Conservation (phyloP, 2,888 invertebrate genomes). For the Tetragnatha montana region DNA sequence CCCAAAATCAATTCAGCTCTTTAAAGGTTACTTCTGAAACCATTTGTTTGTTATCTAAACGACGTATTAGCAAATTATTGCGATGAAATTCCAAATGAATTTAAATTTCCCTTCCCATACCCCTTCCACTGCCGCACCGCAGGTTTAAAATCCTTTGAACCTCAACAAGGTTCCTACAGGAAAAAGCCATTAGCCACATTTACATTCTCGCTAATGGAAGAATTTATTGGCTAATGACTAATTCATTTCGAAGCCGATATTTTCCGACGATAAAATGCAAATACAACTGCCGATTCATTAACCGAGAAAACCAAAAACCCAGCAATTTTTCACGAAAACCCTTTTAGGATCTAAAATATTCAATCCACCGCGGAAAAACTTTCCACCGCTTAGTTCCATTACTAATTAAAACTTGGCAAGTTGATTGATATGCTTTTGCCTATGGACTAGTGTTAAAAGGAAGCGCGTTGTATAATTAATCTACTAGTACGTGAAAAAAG, state of each 20-base stretch:
- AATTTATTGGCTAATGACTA: conserved; percentile 29
- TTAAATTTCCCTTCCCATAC: background rate
- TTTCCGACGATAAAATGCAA: background rate
- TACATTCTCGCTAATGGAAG: background rate
- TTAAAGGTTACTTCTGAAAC: too few species aligned
- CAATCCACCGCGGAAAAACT: background rate
- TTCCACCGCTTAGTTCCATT: background rate
- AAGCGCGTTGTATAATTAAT: background rate
- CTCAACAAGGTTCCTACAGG: background rate
- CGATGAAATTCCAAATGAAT: background rate
- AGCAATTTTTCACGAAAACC: background rate
- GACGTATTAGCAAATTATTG: background rate
- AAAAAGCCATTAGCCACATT: conserved; percentile 18
- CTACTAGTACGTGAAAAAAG: background rate
- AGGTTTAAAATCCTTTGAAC: background rate
- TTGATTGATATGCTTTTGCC: background rate
- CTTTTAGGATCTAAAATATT: background rate
- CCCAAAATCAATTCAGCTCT: too few species aligned
- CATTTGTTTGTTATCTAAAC: background rate
- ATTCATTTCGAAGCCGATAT: conserved; percentile 5
- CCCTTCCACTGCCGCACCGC: background rate
- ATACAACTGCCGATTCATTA: background rate
- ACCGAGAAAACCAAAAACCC: background rate
- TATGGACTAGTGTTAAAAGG: background rate
- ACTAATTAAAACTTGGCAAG: background rate